Evolutionary conservation across 2,113 vertebrate species (phyloP).

Genomic region (Leucoraja erinaceus): DNA sequence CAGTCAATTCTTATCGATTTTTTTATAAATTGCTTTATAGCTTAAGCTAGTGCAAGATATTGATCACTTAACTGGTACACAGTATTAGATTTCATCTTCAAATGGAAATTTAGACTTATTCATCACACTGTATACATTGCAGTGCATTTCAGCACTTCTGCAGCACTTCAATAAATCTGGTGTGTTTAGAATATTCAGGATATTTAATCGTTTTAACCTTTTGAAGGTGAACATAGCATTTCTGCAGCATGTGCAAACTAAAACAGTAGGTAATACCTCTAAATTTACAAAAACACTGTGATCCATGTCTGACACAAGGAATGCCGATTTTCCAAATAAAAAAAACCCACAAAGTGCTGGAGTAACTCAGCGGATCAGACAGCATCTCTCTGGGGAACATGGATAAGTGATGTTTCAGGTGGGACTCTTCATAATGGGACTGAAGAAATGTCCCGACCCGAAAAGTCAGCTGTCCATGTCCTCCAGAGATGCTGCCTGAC

Average conservation of each 20-base stretch:
- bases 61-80: slow-evolving; percentile 7
- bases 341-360: no score
- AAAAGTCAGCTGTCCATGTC: no score
- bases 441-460: no score
- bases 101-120: slow-evolving; percentile 30
- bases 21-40: slow-evolving; percentile 2
- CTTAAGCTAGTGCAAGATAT: slow-evolving; percentile 26
- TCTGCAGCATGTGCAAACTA: background rate
- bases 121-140: slow-evolving; percentile 22
- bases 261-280: background rate
- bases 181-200: background rate
- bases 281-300: background rate
- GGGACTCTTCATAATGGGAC: no score
- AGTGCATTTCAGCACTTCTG: slow-evolving; percentile 14
- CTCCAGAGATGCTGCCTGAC: no score
- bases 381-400: no score
- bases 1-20: background rate
- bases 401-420: no score
- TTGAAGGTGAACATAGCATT: background rate
- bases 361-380: no score
- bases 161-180: background rate
- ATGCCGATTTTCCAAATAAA: no score
- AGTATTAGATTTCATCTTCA: slow-evolving; percentile 28
- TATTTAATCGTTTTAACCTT: slow-evolving; percentile 18
- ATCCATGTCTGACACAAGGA: no score